Evolutionary conservation across 1,140 invertebrate genomes (phyloP), one percentile per base, ranked within the genome.

Genomic region (Orius insidiosus): DNA sequence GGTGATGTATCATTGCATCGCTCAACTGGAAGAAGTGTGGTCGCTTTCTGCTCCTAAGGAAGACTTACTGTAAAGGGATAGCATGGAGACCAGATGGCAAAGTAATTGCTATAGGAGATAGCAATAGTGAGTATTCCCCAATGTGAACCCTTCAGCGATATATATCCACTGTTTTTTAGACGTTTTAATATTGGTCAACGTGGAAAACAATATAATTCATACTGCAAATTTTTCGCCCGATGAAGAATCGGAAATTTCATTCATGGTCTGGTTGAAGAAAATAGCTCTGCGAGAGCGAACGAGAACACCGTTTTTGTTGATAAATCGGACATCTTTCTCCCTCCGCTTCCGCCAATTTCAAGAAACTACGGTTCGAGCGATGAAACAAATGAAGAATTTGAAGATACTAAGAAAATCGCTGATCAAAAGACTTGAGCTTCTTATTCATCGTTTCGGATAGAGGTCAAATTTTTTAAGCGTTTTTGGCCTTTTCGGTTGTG

Each of bases 61-160:
- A 60, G 71, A 70, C 52, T 62, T 72, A 63, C 58, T 11, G 75
- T 18, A 71, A 68, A 49, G 72, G 74, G 45, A 70, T 95, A 54
- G 77, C 81, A 45, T 97, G 92, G 90, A 73, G 89, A 65, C 87
- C 89, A 24, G 90, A 96, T 75, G 88, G 92, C 52, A 92, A 93
- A 67, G 74, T 94, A 30, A 63, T 85, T 11, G 81, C 80, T 1
- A 69, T 83, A 10, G 75, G 67, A 55, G 86, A 79, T 51, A 76
- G 68, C 60, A 74, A 72, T 54, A 72, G 77, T 55, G 67, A 36
- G 32, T 36, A n/a, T n/a, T n/a, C n/a, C n/a, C n/a, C n/a, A n/a
- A n/a, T n/a, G n/a, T n/a, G n/a, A n/a, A n/a, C n/a, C n/a, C n/a
- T n/a, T n/a, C n/a, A n/a, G n/a, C n/a, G n/a, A n/a, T n/a, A n/a